Evolutionary conservation across 2,888 invertebrate genomes (phyloP).

Genomic region (Acrobasis consociella): DNA sequence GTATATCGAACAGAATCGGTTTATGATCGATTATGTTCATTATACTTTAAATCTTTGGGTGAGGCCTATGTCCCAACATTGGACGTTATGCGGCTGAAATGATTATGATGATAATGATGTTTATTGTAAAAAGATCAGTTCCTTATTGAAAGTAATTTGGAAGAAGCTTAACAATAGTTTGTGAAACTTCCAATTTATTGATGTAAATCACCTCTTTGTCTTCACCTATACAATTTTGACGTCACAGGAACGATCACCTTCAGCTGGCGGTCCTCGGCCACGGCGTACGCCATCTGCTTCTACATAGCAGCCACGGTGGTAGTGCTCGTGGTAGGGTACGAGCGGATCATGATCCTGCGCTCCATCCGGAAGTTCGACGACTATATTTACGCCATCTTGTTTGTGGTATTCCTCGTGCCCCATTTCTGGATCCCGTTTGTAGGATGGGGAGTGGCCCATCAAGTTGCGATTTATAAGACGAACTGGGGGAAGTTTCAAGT

Average conservation of each 20-base stretch:
- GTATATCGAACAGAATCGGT: too few relatives aligned
- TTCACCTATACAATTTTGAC: not conserved
- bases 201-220: too few relatives aligned
- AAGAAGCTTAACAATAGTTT: too few relatives aligned
- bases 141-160: too few relatives aligned
- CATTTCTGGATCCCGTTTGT: conserved; percentile 88
- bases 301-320: conserved; percentile 82
- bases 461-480: conserved; percentile 87
- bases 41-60: too few relatives aligned
- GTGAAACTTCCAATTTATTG: too few relatives aligned
- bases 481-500: conserved; percentile 87
- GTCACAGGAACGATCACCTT: conserved; percentile 82
- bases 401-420: conserved; percentile 85
- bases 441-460: conserved; percentile 87
- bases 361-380: conserved; percentile 86
- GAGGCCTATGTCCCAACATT: too few relatives aligned
- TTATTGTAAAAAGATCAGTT: too few relatives aligned
- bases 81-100: too few relatives aligned
- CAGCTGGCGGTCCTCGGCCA: conserved; percentile 84
- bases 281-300: conserved; percentile 85
- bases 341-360: conserved; percentile 83
- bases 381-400: conserved; percentile 86
- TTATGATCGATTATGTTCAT: too few relatives aligned
- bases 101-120: too few relatives aligned
- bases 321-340: conserved; percentile 84